Percentiles rank a stretch among this genome's conserved stretches.
Evolutionary conservation across 2,113 vertebrate genomes (phyloP).

Genomic region (Illadopsis cleaveri): DNA sequence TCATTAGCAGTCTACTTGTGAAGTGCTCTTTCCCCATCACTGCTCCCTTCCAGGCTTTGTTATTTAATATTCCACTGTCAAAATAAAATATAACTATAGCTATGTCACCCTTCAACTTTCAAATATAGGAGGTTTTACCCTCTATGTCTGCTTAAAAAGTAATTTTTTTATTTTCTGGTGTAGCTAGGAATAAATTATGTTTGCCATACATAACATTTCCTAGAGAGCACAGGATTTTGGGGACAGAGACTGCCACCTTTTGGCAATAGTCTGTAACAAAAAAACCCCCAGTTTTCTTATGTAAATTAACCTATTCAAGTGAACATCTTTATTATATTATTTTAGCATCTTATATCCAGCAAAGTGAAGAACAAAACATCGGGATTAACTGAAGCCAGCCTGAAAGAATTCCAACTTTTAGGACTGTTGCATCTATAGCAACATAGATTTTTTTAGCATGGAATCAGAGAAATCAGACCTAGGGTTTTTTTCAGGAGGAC

Average conservation of each 20-base stretch:
- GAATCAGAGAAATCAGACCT: not conserved
- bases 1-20: not conserved
- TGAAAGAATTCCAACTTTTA: not conserved
- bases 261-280: not conserved
- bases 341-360: not conserved
- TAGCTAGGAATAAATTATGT: not conserved
- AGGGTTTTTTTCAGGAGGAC: not conserved
- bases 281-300: not conserved
- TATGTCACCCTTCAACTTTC: not conserved
- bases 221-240: not conserved
- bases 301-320: not conserved
- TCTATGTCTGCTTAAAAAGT: not conserved
- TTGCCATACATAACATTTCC: not conserved
- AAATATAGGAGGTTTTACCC: not conserved
- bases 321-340: not conserved
- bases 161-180: not conserved
- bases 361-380: not conserved
- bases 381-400: not conserved
- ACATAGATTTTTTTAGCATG: not conserved
- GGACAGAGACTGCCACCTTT: conserved; percentile 56
- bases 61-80: not conserved
- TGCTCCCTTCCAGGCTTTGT: not conserved
- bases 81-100: not conserved
- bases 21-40: not conserved
- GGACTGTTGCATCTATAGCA: not conserved